Evolutionary conservation across 2,797 vertebrate species (phyloP), one percentile per base, ranked within the genome.

Genomic region (Pseudopleuronectes americanus): DNA sequence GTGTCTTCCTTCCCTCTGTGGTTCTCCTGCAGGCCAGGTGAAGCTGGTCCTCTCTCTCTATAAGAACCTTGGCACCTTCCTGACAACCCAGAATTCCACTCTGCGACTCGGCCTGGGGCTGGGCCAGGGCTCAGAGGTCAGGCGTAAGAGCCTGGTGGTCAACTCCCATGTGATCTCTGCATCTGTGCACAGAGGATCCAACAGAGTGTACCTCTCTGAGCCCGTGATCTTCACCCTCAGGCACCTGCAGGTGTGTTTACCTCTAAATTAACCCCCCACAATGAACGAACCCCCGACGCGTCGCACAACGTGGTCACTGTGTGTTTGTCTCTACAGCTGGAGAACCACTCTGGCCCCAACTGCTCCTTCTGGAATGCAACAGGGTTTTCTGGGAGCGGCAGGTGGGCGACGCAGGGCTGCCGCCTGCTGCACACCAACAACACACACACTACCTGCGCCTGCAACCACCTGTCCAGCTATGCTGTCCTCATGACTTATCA

Each of bases 281-380:
- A 36, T 33, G 12, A 69, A 12, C 22, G 41, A 43, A 56, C 66
- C 38, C 6, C 24, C 4, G 17, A 38, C 47, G 8, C 1, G 55
- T 6, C 56, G 31, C 21, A 48, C 21, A 49, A 45, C 22, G 26
- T 22, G 56, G 4, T 36, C 23, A 10, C 23, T 31, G 8, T 43
- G 59, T 63, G 48, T 74, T 55, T 83, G n/a, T 75, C 24, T 48
- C 59, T 59, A 55, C 89, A 97, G 97, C 92, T 96, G 77, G 96
- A 97, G 83, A 96, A 97, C 92, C 96, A 97, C 84, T 97, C 96
- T 86, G 96, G 96, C 24, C 96, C 96, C 47, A 98, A 97, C 92
- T 98, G 97, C 85, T 97, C 97, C n/a, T 97, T 97, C 92, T 98
- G 97, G 97, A 97, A 97, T 56, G 94, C 96, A 78, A 96, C 96